Base-by-base conservation (phyloP, 1,140 invertebrate species). In the Pogonus chalceus region DNA sequence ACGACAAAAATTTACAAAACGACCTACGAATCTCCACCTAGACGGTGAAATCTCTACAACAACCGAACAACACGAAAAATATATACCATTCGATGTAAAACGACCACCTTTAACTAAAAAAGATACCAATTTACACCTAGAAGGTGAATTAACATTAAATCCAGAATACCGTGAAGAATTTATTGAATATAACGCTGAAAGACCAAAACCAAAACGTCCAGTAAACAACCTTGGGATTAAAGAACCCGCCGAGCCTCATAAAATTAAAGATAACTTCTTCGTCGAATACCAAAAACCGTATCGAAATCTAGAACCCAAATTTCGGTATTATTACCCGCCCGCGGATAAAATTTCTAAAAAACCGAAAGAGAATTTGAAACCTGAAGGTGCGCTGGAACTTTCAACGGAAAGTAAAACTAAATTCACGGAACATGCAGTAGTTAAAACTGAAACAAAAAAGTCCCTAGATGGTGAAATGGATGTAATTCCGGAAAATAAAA, bases 321-420 rank as follows among this genome's bases (percentile, higher is more conserved):
- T 43, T 4, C 48, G 59, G 12, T 56, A 55, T 7, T 54, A 60
- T 49, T 58, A 58, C 37, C 51, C 43, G 35, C 26, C 10, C 22
- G 52, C 53, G 23, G 56, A 52, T 46, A 21, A 52, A 20, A 12
- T 47, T 7, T 20, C 49, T 1, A 37, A 20, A 22, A 54, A 31
- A 49, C 51, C 52, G 20, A 54, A 43, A 50, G 23, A 16, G 18
- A 57, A 53, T 54, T 56, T 76, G 14, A 71, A 72, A 43, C 62
- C 74, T 2, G 74, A 77, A 54, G 74, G 74, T 43, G 67, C 71
- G 16, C 50, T 76, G 10, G 67, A 75, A 58, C 68, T 62, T 2
- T 58, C 63, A 2, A 76, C 76, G 2, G 76, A 78, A 58, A 74
- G 67, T 58, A 69, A 70, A 20, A 69, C 71, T 9, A 70, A 75